These are phyloP conservation scores for Lepus oiostolus DNA, from an alignment of 2,797 vertebrate species.

Conservation along the genomic window DNA sequence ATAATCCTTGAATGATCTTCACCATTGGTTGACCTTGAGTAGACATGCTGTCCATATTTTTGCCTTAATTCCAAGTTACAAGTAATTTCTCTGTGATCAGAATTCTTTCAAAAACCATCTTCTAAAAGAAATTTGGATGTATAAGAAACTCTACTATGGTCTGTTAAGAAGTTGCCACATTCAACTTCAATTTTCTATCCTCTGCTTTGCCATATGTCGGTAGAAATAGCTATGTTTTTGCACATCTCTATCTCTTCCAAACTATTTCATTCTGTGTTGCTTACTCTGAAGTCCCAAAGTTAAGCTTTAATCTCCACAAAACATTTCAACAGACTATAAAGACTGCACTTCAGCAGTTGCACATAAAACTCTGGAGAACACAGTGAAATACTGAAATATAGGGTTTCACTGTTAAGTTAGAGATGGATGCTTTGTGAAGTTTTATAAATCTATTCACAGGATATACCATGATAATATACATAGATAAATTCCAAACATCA, in stretches of 20 bases:
- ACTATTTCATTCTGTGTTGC: constrained; percentile 68
- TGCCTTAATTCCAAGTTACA: constrained; percentile 39
- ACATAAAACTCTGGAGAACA: constrained; percentile 50
- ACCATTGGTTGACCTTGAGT: background rate
- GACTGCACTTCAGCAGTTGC: background rate
- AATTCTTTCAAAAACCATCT: constrained; percentile 49
- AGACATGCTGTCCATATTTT: constrained; percentile 5
- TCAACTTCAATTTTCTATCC: constrained; percentile 61
- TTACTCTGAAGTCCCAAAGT: constrained; percentile 58
- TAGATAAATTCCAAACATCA: constrained; percentile 37
- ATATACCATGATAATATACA: constrained; percentile 16
- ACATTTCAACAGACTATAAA: constrained; percentile 63
- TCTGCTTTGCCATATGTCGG: constrained; percentile 29
- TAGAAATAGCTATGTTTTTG: constrained; percentile 47
- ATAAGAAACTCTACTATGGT: constrained; percentile 43
- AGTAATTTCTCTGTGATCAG: constrained; percentile 35
- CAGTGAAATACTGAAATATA: constrained; percentile 25
- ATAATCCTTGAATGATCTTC: constrained; percentile 37
- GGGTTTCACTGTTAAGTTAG: constrained; percentile 39
- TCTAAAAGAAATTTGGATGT: constrained; percentile 55
- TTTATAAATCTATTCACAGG: constrained; percentile 38
- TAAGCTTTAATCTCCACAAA: constrained; percentile 76
- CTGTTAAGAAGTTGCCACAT: constrained; percentile 42
- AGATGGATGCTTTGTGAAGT: constrained; percentile 21
- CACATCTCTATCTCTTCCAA: constrained; percentile 45